Evolutionary conservation across 2,888 invertebrate species (phyloP), one percentile per base, ranked within the genome.

Genomic region (Spatulosminthurus flaviceps): DNA sequence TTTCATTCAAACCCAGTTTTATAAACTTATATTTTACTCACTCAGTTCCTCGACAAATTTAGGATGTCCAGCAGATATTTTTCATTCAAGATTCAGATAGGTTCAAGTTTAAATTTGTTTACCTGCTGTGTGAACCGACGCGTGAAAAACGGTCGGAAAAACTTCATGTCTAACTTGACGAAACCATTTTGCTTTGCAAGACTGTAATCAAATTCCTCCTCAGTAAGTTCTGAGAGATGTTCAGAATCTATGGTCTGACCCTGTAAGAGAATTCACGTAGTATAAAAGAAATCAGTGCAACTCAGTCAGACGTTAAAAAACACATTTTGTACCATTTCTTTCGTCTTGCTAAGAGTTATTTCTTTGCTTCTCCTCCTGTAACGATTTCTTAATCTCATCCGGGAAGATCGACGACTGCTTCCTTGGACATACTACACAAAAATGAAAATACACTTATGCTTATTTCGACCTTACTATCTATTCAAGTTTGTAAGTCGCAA

Each of bases 111-210:
- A n/a, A 24, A 60, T 43, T 1, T 2, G 24, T 51, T 42, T 88
- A 94, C 93, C 92, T 96, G 94, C 87, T 96, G 96, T 9, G 97
- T 98, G 87, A 98, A 97, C 85, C 96, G 91, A 85, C 98, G 90
- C 0, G 97, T 98, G 87, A 98, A 97, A 89, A 98, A 97, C 13
- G 98, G 98, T 85, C 94, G 95, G 85, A 98, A 92, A 89, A 96
- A 98, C 87, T 95, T 95, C 86, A 95, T 91, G 88, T 98, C 98
- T 87, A 96, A 91, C 84, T 94, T 92, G 1, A 95, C 94, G 88
- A 98, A 98, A 42, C 97, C 97, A 86, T 93, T 92, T 9, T 93
- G 92, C 83, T 94, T 93, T 0, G 94, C 91, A 86, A 96, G 95
- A 85, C 93, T 90, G 80, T 95, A 94, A 89, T 97, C 97, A 88